Evolutionary conservation across 1,140 invertebrate species (phyloP).

Genomic region (Drosophila neocordata): DNA sequence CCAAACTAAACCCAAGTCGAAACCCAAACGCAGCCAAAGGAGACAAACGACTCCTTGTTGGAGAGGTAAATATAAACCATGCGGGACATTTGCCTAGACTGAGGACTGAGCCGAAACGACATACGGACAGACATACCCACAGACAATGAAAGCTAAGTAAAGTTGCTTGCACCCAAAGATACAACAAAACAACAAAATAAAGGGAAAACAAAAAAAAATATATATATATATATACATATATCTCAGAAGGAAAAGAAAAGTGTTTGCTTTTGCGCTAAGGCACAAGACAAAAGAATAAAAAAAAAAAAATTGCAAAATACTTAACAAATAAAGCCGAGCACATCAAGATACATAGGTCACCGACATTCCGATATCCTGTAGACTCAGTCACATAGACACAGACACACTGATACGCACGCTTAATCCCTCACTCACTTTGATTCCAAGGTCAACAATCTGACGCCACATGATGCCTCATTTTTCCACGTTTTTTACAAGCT

Average conservation of each 20-base stretch:
- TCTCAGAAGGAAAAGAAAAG: constrained; percentile 31
- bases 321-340: constrained; percentile 1
- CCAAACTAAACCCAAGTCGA: background rate
- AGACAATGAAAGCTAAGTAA: constrained; percentile 36
- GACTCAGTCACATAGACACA: too few species aligned
- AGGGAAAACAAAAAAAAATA: background rate
- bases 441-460: background rate
- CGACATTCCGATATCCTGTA: background rate
- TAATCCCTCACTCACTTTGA: background rate
- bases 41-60: constrained; percentile 54
- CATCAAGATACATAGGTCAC: background rate
- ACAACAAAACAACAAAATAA: background rate
- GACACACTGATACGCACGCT: too few species aligned
- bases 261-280: constrained; percentile 46
- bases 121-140: background rate
- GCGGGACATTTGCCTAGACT: constrained; percentile 50
- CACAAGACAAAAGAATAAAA: constrained; percentile 17
- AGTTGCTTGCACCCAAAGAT: constrained; percentile 49
- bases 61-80: constrained; percentile 53
- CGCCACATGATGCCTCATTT: too few species aligned
- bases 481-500: too few species aligned
- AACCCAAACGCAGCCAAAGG: constrained; percentile 14
- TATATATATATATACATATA: background rate
- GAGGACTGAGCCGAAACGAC: background rate
- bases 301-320: constrained; percentile 14